phyloP scores from a whole-genome alignment of 2,113 vertebrate genomes.

The Nerophis ophidion region DNA sequence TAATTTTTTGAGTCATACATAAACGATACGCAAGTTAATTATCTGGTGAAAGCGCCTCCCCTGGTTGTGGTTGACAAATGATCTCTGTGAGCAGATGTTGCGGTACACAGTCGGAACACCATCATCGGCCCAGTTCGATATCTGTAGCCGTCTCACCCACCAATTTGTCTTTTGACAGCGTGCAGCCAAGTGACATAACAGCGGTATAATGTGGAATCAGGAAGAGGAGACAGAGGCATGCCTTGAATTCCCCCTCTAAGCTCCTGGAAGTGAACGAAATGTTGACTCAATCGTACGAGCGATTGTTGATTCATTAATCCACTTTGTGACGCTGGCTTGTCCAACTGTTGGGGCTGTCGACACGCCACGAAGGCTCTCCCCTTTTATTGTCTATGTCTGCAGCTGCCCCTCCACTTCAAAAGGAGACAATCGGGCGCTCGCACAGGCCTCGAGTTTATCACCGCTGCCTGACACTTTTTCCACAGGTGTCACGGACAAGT shows the following conservation, averaged over 20 bases:
- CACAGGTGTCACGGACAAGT: conserved; percentile 46
- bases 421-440: conserved; percentile 57
- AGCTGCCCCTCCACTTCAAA: conserved; percentile 67
- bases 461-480: conserved; percentile 45
- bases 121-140: conserved; percentile 59
- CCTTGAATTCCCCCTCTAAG: conserved; percentile 57
- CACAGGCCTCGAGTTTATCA: conserved; percentile 47
- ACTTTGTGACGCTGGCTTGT: conserved; percentile 40
- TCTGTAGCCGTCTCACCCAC: conserved; percentile 36
- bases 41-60: conserved; percentile 36
- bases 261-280: conserved; percentile 61
- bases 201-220: conserved; percentile 61
- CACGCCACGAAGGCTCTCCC: conserved; percentile 51
- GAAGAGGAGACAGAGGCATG: conserved; percentile 55
- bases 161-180: conserved; percentile 55
- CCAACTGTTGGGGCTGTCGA: conserved; percentile 63
- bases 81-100: conserved; percentile 60
- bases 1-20: conserved; percentile 19
- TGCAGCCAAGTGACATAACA: conserved; percentile 58
- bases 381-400: conserved; percentile 69
- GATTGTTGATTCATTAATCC: conserved; percentile 55
- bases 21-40: conserved; percentile 43
- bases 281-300: conserved; percentile 53
- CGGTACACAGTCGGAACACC: conserved; percentile 38
- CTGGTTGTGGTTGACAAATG: conserved; percentile 44